Evolutionary conservation across 2,797 vertebrate genomes (phyloP).

Genomic region (Melanotaenia pygmaea): DNA sequence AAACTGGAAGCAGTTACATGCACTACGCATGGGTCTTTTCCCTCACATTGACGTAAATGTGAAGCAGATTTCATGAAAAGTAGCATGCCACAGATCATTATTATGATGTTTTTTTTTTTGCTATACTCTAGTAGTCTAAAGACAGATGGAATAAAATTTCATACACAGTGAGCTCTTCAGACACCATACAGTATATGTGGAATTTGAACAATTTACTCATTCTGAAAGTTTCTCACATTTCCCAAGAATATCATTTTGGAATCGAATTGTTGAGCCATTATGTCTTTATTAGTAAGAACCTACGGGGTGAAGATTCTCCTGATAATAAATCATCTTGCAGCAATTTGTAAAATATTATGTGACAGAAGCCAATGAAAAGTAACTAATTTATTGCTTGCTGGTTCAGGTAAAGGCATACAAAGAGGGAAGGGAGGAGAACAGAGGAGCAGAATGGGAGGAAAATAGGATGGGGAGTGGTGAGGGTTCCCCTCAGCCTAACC

Average conservation of each 20-base stretch:
- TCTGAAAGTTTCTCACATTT: neutral
- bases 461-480: slow-evolving; percentile 50
- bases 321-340: neutral
- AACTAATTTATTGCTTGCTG: slow-evolving; percentile 21
- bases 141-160: neutral
- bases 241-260: neutral
- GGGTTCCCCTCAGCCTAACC: slow-evolving; percentile 53
- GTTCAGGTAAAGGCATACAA: slow-evolving; percentile 34
- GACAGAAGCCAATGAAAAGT: slow-evolving; percentile 8
- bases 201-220: neutral
- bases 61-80: neutral
- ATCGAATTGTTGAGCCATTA: neutral
- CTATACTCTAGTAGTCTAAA: neutral
- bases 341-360: neutral
- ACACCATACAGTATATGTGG: neutral
- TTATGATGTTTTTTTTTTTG: no score
- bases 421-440: slow-evolving; percentile 13
- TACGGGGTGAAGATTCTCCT: neutral
- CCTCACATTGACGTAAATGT: neutral
- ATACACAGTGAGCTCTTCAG: neutral
- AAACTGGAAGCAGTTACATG: neutral
- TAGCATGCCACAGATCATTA: neutral
- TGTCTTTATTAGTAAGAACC: neutral
- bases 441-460: slow-evolving; percentile 30
- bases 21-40: neutral